Base-by-base conservation (phyloP, 2,888 invertebrate genomes). In the Orthosia incerta region DNA sequence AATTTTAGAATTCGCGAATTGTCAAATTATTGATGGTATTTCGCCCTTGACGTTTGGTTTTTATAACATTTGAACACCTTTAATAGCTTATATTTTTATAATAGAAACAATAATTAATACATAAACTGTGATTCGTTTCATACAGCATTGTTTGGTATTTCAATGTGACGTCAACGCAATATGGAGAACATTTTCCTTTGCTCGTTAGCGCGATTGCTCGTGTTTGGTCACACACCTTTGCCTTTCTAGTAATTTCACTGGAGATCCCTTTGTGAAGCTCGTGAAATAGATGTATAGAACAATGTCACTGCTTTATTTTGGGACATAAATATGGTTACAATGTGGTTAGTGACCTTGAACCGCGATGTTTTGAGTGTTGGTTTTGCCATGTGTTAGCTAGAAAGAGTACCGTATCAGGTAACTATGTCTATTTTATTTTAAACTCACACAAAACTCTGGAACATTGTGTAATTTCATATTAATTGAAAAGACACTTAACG, bases 1-100 rank as follows among this genome's bases (percentile, higher is more conserved):
- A 84, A 83, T 77, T 85, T 83, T 86, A 79, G 83, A 82, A 76
- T 86, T 86, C 69, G 70, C 70, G 65, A 79, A 87, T 87, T 88
- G 89, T 88, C 87, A 86, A 86, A 88, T 72, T 82, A 69, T 80
- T 84, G 85, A 81, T 87, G 83, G 76, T 85, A 86, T 91, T 87
- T 91, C 86, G 93, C 90, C 93, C 93, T 93, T 93, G 93, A 90
- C 86, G 89, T 91, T 83, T 87, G 74, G 81, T 88, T 89, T 87
- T 88, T 76, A 71, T 18, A 78, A 57, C 20, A 74, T 80, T 82
- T 80, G 76, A 75, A 66, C 82, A 71, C 18, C 48, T 65, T 71
- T 61, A 45, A 39, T 59, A 71, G 71, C 62, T 60, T 71, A 72
- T 70, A 66, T 65, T 61, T 39, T 53, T 11, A 26, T 57, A 20